Percentiles rank a stretch among this genome's conserved stretches.
phyloP scores from a whole-genome alignment of 2,797 vertebrate species.

The Anguilla megastoma region DNA sequence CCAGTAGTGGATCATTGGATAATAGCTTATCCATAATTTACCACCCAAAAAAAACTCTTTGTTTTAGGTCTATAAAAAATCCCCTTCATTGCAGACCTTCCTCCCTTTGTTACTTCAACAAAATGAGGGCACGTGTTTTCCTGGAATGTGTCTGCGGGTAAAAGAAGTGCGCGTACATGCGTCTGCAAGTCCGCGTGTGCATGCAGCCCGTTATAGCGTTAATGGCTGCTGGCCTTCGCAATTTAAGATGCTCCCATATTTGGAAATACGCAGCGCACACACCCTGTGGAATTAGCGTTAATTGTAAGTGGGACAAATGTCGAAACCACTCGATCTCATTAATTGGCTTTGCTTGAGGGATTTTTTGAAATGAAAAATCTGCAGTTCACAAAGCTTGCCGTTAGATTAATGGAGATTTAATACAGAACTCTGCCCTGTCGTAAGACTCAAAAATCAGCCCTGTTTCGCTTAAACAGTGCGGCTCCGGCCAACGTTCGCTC shows the following conservation, averaged over 20 bases:
- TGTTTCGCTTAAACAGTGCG: not conserved
- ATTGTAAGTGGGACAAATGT: conserved; percentile 1
- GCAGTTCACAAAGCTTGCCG: not conserved
- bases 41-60: not conserved
- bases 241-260: not conserved
- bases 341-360: not conserved
- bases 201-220: not conserved
- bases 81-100: not conserved
- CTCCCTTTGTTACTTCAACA: conserved; percentile 11
- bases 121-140: not conserved
- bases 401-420: not conserved
- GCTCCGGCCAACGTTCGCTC: not conserved
- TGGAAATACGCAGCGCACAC: not conserved
- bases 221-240: not conserved
- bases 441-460: not conserved
- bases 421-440: not conserved
- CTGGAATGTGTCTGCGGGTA: not conserved
- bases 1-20: not conserved
- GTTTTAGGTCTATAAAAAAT: not conserved
- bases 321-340: conserved; percentile 26
- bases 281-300: conserved; percentile 2
- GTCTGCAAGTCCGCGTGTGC: not conserved
- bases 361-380: not conserved
- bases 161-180: not conserved
- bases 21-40: not conserved